These are phyloP conservation scores for Hirtodrosophila confusa DNA, from an alignment of 2,888 invertebrate species.

Conservation along the genomic window DNA sequence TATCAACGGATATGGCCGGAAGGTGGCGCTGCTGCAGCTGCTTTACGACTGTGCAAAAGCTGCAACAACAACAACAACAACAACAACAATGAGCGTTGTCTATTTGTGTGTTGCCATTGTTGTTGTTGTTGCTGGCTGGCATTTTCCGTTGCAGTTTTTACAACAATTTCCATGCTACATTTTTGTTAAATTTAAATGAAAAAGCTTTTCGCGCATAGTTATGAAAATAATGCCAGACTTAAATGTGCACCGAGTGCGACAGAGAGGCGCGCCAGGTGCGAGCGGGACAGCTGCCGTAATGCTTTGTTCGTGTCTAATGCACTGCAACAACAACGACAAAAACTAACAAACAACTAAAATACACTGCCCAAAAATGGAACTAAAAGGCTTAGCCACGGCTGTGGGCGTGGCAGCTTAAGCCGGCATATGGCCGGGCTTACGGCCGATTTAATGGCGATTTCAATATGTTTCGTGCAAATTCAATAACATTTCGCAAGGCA, in stretches of 20 bases:
- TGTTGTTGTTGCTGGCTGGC: constrained; percentile 40
- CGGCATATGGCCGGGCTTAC: constrained; percentile 46
- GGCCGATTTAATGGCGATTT: constrained; percentile 34
- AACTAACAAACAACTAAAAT: constrained; percentile 39
- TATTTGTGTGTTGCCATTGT: constrained; percentile 47
- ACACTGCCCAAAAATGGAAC: constrained; percentile 58
- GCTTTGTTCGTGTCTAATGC: constrained; percentile 47
- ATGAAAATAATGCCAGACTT: constrained; percentile 70
- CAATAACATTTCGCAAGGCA: constrained; percentile 57
- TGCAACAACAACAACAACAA: constrained; percentile 26
- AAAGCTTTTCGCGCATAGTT: constrained; percentile 77
- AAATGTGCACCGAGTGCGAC: constrained; percentile 25
- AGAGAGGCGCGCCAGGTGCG: background rate
- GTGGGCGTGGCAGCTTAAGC: constrained; percentile 50
- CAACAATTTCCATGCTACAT: constrained; percentile 59
- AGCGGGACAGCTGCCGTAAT: constrained; percentile 8
- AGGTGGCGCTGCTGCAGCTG: constrained; percentile 75
- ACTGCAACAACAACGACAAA: no score
- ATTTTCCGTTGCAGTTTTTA: constrained; percentile 70
- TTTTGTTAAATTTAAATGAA: constrained; percentile 72
- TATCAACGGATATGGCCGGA: constrained; percentile 53
- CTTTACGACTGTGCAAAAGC: constrained; percentile 63
- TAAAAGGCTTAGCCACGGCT: constrained; percentile 42
- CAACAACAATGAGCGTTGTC: constrained; percentile 49
- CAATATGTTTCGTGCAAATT: constrained; percentile 53